Percentiles rank a stretch among this genome's conserved stretches.
Evolutionary conservation across 2,888 invertebrate genomes (phyloP).

Genomic region (Cephus rjabovi): DNA sequence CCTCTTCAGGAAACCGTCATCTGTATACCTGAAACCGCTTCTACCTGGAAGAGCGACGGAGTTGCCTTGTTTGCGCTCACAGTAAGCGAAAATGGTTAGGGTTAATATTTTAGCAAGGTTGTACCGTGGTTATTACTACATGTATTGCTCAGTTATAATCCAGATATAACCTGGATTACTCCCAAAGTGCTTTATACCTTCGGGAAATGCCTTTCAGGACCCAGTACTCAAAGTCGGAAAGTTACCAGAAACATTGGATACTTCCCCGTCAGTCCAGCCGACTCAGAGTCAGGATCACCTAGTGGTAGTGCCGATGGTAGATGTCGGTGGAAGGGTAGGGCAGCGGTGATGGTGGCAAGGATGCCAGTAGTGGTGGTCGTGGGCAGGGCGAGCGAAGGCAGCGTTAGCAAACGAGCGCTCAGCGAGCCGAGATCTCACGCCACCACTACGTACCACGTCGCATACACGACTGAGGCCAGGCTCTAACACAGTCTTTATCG

Average conservation of each 20-base stretch:
- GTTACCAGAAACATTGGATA: neutral
- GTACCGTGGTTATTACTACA: neutral
- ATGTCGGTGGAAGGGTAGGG: slow-evolving; percentile 8
- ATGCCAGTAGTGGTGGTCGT: slow-evolving; percentile 6
- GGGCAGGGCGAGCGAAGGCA: slow-evolving; percentile 13
- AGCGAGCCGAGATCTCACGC: slow-evolving; percentile 31
- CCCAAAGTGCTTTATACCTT: neutral
- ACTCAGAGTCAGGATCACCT: neutral
- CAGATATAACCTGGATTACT: neutral
- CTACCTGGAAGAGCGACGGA: neutral
- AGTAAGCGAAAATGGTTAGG: neutral
- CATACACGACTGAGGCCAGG: slow-evolving; percentile 10
- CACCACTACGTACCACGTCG: slow-evolving; percentile 21
- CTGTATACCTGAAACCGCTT: neutral
- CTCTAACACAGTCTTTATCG: slow-evolving; percentile 9
- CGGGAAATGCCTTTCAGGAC: slow-evolving; percentile 10
- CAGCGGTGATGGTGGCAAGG: slow-evolving; percentile 4
- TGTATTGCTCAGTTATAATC: neutral
- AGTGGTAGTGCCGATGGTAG: slow-evolving; percentile 1
- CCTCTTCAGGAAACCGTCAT: neutral
- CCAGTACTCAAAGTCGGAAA: neutral
- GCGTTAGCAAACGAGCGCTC: neutral
- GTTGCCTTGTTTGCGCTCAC: neutral
- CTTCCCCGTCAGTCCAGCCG: neutral
- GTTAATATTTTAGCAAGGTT: neutral